A percentile compares a stretch with the other conserved stretches of the same genome.
Conservation (phyloP, 2,113 vertebrate species). For the Galbula dea region DNA sequence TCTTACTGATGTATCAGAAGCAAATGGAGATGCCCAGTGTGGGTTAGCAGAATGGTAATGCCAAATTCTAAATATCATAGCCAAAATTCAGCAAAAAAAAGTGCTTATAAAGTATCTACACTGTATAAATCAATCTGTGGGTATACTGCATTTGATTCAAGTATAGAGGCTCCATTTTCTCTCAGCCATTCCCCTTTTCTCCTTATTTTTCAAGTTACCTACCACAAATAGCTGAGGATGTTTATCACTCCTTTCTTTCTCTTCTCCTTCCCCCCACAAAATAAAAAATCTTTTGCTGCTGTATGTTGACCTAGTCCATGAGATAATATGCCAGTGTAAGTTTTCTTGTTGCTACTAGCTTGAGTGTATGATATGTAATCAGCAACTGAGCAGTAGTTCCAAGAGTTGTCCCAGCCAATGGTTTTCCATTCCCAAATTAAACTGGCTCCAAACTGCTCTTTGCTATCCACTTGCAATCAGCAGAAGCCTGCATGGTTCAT, state of each 20-base stretch:
- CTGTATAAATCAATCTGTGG: neutral
- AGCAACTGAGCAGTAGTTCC: neutral
- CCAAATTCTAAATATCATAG: neutral
- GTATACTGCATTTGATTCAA: neutral
- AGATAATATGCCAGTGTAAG: neutral
- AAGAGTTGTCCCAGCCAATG: neutral
- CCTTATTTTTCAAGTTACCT: neutral
- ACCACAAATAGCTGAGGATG: neutral
- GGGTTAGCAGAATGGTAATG: neutral
- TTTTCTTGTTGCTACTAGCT: neutral
- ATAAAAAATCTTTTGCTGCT: neutral
- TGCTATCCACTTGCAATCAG: neutral
- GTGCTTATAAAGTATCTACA: neutral
- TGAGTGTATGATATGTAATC: neutral
- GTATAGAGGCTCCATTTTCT: neutral
- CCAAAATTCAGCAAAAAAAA: neutral
- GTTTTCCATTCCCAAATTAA: neutral
- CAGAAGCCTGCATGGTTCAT: neutral
- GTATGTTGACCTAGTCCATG: rapidly evolving
- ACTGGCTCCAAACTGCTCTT: neutral
- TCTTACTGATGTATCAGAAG: neutral
- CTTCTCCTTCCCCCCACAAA: neutral
- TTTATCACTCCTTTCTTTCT: neutral
- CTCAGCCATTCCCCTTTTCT: neutral
- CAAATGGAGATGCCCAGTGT: neutral